Evolutionary conservation across 1,140 invertebrate species (phyloP), one percentile per base, ranked within the genome.

Genomic region (Eriocheir sinensis): DNA sequence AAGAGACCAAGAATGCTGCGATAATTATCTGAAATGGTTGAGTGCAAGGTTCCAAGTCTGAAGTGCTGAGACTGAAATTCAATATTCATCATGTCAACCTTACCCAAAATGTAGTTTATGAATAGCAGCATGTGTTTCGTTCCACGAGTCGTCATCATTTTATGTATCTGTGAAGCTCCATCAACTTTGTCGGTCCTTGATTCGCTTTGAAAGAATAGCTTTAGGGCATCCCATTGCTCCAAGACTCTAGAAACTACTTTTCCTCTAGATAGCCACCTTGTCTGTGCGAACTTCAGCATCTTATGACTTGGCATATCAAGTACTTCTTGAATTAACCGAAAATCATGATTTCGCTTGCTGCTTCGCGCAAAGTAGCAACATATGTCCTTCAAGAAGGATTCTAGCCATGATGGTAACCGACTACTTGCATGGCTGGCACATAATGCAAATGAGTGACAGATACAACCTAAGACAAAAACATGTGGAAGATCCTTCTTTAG

Each of bases 381-480:
- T 38, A 88, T 38, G 38, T 88, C 85, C 38, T 32, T 40, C 27
- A 88, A 88, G 38, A 88, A 88, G 38, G 38, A 88, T 88, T 48
- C 44, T 48, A 40, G 85, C 32, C 32, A 88, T 40, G 85, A 88
- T 36, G 85, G 85, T 40, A 88, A 40, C 27, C 21, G 32, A 38
- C 38, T 88, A 40, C 85, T 36, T 27, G 85, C 85, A 88, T 88
- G 85, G 34, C 85, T 88, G n/a, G 85, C n/a, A 40, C 85, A 36
- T 40, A 88, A 88, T 36, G 38, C 85, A 88, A 88, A 88, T 40
- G 38, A 88, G 85, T 88, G 85, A 40, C 34, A 88, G n/a, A 88
- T 40, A 27, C 38, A 88, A 27, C 85, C 85, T 36, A 88, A 40
- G 38, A 88, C 38, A 27, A 81, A 81, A 81, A 81, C 80, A 81